These are phyloP conservation scores for Halictus quadricinctus DNA, from an alignment of 2,888 invertebrate species.

Conservation along the genomic window DNA sequence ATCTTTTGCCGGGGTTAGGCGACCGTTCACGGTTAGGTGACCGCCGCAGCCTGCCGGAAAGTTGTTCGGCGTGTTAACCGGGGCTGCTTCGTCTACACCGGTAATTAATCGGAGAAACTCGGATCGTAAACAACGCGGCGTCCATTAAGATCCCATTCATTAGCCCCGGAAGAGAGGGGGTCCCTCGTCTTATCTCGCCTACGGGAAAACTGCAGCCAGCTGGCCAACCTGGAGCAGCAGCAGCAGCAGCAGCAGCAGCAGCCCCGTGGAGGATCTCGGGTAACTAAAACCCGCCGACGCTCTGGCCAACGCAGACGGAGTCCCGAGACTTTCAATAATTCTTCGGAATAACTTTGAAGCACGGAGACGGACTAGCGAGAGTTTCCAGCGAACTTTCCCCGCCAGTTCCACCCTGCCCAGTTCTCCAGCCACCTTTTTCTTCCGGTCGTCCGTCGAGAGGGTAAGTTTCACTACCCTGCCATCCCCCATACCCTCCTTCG, in stretches of 20 bases:
- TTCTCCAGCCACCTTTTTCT: slow-evolving; percentile 36
- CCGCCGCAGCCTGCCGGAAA: slow-evolving; percentile 58
- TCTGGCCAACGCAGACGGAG: slow-evolving; percentile 30
- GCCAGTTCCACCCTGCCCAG: not conserved
- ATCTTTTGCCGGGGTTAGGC: slow-evolving; percentile 14
- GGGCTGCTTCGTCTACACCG: slow-evolving; percentile 57
- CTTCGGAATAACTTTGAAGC: slow-evolving; percentile 76
- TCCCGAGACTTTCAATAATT: slow-evolving; percentile 77
- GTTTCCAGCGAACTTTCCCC: slow-evolving; percentile 63
- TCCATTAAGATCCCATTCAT: slow-evolving; percentile 79
- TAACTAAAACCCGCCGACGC: slow-evolving; percentile 8
- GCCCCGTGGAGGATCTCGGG: slow-evolving; percentile 46
- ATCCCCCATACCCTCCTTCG: not conserved
- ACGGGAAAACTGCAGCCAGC: slow-evolving; percentile 56
- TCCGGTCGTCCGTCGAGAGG: slow-evolving; percentile 39
- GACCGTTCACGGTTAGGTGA: slow-evolving; percentile 40
- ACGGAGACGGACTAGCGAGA: slow-evolving; percentile 65
- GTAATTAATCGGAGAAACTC: slow-evolving; percentile 79
- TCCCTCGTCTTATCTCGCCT: slow-evolving; percentile 24
- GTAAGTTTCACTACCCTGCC: slow-evolving; percentile 58
- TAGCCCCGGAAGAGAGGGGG: slow-evolving; percentile 74
- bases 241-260: slow-evolving; percentile 39
- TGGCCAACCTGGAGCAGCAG: slow-evolving; percentile 36
- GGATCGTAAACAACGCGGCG: slow-evolving; percentile 78
- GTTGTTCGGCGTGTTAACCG: slow-evolving; percentile 65